Conservation (phyloP, 2,888 invertebrate genomes). For the Papilio demoleus region DNA sequence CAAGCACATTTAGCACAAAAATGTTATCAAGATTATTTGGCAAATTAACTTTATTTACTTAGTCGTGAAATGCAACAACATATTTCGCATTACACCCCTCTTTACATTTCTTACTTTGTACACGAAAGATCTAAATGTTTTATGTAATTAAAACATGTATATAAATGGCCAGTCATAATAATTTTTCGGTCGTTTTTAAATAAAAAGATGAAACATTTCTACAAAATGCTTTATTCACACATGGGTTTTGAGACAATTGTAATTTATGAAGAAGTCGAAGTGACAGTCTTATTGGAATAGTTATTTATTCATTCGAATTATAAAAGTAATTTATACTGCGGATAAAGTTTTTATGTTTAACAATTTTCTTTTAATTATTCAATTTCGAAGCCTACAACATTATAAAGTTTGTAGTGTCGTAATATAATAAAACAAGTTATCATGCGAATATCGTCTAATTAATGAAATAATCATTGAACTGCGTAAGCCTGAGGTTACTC, state of each 20-base stretch:
- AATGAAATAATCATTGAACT: slow-evolving; percentile 35
- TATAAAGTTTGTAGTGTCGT: background rate
- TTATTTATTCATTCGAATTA: no score
- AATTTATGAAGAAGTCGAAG: no score
- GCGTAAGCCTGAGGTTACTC: slow-evolving; percentile 39
- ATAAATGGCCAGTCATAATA: no score
- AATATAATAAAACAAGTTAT: slow-evolving; percentile 3
- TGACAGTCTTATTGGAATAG: no score
- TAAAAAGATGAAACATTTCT: no score
- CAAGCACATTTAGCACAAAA: background rate
- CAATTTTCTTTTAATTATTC: no score
- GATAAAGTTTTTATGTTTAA: no score
- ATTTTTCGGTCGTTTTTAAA: no score
- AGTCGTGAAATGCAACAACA: background rate
- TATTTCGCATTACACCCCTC: slow-evolving; percentile 6
- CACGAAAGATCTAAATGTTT: slow-evolving; percentile 8
- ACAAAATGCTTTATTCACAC: no score
- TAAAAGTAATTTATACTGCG: no score
- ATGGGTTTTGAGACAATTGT: no score
- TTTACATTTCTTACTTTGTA: slow-evolving; percentile 26
- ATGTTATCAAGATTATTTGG: slow-evolving; percentile 12
- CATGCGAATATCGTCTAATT: slow-evolving; percentile 32
- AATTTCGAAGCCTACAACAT: background rate
- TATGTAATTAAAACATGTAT: no score
- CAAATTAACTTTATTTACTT: slow-evolving; percentile 29